Base-by-base conservation (phyloP, 2,113 vertebrate genomes). In the Stomatorhinus ivindoensis region DNA sequence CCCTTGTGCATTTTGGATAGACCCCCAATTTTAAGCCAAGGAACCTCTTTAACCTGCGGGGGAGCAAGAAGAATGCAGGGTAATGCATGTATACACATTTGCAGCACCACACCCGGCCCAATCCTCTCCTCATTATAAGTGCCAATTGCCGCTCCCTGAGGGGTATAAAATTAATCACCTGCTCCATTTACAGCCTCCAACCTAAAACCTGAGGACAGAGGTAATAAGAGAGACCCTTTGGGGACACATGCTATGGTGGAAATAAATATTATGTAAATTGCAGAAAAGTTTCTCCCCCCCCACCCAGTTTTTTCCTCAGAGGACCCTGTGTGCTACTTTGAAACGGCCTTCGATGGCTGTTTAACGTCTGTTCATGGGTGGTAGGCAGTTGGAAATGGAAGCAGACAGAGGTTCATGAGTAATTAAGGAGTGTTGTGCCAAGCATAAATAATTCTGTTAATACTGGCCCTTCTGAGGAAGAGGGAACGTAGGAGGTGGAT, bases 371-470 rank as follows among this genome's bases (percentile, higher is more conserved):
- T 95, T 96, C 96, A 97, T 98, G 97, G 98, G 97, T 97, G 98
- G 98, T 96, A 97, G 95, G 97, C 94, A 96, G 95, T 96, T 95
- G 96, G 96, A 97, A 97, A 97, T 96, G 95, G 95, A 96, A 97
- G 96, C 95, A 96, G 95, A 96, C 96, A 96, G 95, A 96, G 95
- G 96, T 97, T 97, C 97, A 98, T 97, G 96, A 98, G 98, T 99
- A 99, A 99, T 99, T 99, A 99, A 98, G 97, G 96, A 97, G 96
- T 97, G 98, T 98, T 99, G 98, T 97, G 96, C 97, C 86, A 96
- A 97, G 97, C 97, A 99, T 99, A 98, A 99, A 99, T 99, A 99
- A 99, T 99, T 98, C 97, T 97, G 98, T 99, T 99, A 98, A 97
- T 97, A 97, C 97, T 98, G 96, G 97, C 96, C 96, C 95, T 95